These are phyloP conservation scores for Phenganax stokvisi DNA, from an alignment of 92 coral and sea anemone genomes.

Conservation along the genomic window DNA sequence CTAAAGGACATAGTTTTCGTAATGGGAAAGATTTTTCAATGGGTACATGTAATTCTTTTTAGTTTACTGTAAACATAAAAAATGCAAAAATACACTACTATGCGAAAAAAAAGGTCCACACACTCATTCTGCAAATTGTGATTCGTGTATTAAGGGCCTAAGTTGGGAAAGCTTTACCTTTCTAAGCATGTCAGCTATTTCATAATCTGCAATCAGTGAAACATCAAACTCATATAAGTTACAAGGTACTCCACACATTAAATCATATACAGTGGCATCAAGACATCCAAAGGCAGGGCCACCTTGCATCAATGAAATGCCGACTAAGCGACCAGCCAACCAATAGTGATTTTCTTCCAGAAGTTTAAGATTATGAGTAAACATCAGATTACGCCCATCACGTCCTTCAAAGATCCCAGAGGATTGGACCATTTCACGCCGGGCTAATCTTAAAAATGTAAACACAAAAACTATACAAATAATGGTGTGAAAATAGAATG, in stretches of 20 bases:
- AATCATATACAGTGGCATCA: neutral
- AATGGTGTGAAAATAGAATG: too few species aligned
- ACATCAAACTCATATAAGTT: conserved; percentile 34
- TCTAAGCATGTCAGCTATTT: neutral
- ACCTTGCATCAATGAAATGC: conserved; percentile 36
- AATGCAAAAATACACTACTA: too few species aligned
- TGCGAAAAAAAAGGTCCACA: too few species aligned
- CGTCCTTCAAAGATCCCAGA: conserved; percentile 40
- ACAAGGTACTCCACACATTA: conserved; percentile 38
- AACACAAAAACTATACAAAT: too few species aligned
- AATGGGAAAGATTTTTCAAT: too few species aligned
- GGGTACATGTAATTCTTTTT: too few species aligned
- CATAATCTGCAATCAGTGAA: neutral
- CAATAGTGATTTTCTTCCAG: conserved; percentile 30
- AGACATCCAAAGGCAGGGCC: conserved; percentile 37
- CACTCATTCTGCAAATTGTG: too few species aligned
- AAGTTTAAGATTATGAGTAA: conserved; percentile 33
- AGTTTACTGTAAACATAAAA: too few species aligned
- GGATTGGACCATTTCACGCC: neutral
- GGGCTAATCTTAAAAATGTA: conserved; percentile 2
- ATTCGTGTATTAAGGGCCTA: too few species aligned
- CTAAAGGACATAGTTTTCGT: too few species aligned
- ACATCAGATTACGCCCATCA: conserved; percentile 18
- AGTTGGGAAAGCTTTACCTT: too few species aligned
- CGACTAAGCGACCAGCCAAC: conserved; percentile 32